Percentiles rank a stretch among this genome's conserved stretches.
These are phyloP conservation scores for Agrotis ipsilon DNA, from an alignment of 2,888 invertebrate genomes.

Conservation along the genomic window DNA sequence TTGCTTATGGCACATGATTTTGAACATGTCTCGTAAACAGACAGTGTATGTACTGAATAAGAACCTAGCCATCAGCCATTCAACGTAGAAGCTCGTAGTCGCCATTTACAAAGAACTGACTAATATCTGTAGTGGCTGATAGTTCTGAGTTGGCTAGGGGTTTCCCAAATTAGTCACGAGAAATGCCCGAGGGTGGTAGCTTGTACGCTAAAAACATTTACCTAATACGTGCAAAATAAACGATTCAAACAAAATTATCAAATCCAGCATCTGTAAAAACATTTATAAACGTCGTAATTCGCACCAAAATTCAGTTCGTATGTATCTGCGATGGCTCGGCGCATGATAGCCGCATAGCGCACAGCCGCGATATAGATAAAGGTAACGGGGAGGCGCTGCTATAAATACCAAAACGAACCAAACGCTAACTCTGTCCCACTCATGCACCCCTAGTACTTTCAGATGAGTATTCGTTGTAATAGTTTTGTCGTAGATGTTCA, in stretches of 20 bases:
- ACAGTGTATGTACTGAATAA: not conserved
- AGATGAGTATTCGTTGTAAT: slow-evolving; percentile 15
- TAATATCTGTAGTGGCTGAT: not conserved
- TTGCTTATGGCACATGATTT: not conserved
- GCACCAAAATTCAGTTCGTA: slow-evolving; percentile 70
- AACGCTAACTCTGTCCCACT: slow-evolving; percentile 71
- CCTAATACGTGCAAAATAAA: not conserved
- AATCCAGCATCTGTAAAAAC: slow-evolving; percentile 18
- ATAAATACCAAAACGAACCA: slow-evolving; percentile 76
- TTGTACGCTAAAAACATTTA: not conserved
- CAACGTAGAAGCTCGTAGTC: not conserved
- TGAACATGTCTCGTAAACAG: not conserved
- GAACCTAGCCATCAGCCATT: not conserved
- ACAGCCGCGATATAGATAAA: slow-evolving; percentile 85
- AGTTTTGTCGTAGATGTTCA: slow-evolving; percentile 35
- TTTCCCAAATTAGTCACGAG: not conserved
- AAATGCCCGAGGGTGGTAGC: not conserved
- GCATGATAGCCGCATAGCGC: slow-evolving; percentile 88
- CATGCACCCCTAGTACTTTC: slow-evolving; percentile 60
- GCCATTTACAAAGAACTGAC: not conserved
- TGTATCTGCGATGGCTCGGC: slow-evolving; percentile 79
- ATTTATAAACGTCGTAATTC: slow-evolving; percentile 40
- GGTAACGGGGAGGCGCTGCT: slow-evolving; percentile 86
- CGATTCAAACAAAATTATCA: slow-evolving; percentile 19
- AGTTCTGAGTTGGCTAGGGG: not conserved